Evolutionary conservation across 2,888 invertebrate genomes (phyloP).

Genomic region (Lysandra bellargus): DNA sequence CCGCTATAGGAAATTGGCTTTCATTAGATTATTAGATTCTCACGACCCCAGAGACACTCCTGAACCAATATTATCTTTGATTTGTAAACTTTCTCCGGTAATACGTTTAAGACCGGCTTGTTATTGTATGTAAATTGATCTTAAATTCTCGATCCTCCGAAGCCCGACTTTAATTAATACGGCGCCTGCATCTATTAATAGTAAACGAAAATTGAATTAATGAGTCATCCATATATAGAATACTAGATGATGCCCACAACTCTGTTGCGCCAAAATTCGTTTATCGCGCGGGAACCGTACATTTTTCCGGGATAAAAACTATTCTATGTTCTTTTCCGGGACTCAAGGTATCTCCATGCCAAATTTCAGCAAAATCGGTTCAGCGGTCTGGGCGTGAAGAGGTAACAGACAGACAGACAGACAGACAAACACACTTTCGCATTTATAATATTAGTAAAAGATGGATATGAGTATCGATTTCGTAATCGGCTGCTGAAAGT

Average conservation of each 20-base stretch:
- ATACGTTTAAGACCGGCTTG: constrained; percentile 10
- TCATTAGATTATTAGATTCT: constrained; percentile 49
- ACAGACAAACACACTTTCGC: no score
- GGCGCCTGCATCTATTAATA: background rate
- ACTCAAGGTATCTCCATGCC: no score
- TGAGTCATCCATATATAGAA: background rate
- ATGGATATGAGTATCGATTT: no score
- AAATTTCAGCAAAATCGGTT: no score
- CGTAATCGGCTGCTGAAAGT: background rate
- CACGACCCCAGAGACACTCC: constrained; percentile 38
- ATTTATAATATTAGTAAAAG: no score
- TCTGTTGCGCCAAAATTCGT: no score
- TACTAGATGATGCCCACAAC: no score
- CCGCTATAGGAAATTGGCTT: constrained; percentile 55
- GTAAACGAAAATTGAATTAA: background rate
- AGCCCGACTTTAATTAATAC: background rate
- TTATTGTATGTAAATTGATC: constrained; percentile 21
- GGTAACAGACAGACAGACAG: no score
- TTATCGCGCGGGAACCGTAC: no score
- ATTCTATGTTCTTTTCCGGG: no score
- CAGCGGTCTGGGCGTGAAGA: no score
- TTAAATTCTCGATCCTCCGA: background rate
- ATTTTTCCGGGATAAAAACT: no score
- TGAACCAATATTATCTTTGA: constrained; percentile 36
- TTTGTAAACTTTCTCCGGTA: constrained; percentile 34